These are phyloP conservation scores for Cepaea nemoralis DNA, from an alignment of 1,140 invertebrate species.

Conservation along the genomic window DNA sequence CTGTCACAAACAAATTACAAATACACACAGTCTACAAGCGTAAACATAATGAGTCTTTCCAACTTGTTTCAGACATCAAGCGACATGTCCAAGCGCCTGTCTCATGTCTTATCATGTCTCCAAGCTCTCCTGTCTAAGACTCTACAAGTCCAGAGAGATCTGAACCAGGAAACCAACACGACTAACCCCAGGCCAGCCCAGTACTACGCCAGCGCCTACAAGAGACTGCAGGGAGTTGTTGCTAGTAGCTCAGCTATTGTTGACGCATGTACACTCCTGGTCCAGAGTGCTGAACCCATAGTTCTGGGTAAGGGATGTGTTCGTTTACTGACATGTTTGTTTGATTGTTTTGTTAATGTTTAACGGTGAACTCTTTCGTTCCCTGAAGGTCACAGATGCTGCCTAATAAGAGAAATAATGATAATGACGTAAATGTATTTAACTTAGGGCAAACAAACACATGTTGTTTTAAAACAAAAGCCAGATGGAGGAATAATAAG, in stretches of 20 bases:
- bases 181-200: background rate
- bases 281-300: background rate
- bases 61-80: background rate
- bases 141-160: background rate
- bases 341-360: too few species aligned
- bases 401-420: too few species aligned
- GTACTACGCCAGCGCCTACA: background rate
- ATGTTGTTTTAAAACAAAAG: too few species aligned
- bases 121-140: slow-evolving; percentile 6
- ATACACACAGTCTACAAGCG: too few species aligned
- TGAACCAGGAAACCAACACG: background rate
- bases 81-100: slow-evolving; percentile 11
- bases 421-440: too few species aligned
- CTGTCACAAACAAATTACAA: too few species aligned
- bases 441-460: too few species aligned
- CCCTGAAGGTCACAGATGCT: too few species aligned
- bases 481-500: too few species aligned
- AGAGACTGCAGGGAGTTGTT: slow-evolving; percentile 19
- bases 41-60: too few species aligned
- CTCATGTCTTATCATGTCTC: slow-evolving; percentile 16
- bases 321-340: too few species aligned
- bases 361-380: too few species aligned
- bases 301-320: slow-evolving; percentile 15
- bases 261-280: background rate
- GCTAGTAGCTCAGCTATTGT: background rate